phyloP scores from a whole-genome alignment of 2,888 invertebrate species.

The Eremobia ochroleuca region DNA sequence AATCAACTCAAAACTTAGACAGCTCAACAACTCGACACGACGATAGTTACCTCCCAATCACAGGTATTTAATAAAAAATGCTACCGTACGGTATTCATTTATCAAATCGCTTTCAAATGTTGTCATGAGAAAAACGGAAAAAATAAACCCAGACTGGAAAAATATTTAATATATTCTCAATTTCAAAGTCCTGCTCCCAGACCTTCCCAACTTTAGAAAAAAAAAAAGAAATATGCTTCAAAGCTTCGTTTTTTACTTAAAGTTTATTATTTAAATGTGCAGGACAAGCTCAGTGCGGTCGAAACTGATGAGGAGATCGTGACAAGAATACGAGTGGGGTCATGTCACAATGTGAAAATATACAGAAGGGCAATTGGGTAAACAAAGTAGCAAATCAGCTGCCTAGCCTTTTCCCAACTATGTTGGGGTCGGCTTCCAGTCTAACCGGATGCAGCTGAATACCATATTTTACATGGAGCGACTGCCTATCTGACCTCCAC shows the following conservation, averaged over 20 bases:
- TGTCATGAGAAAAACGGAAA: not conserved
- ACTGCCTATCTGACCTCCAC: too few relatives aligned
- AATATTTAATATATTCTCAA: conserved; percentile 1
- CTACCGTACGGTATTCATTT: too few relatives aligned
- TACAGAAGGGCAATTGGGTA: conserved; percentile 10
- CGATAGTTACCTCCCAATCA: too few relatives aligned
- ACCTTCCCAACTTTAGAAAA: conserved; percentile 27
- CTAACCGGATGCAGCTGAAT: too few relatives aligned
- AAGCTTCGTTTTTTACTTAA: conserved; percentile 48
- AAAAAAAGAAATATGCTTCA: conserved; percentile 27
- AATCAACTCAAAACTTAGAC: not conserved
- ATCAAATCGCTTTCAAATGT: not conserved
- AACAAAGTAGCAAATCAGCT: not conserved
- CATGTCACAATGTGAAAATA: conserved; percentile 7
- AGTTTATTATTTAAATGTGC: conserved; percentile 68
- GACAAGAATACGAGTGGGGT: conserved; percentile 61
- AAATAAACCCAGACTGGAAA: not conserved
- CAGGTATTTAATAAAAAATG: not conserved
- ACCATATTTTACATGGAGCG: too few relatives aligned
- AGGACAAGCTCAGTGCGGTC: conserved; percentile 64
- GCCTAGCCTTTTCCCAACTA: too few relatives aligned
- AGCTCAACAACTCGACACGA: not conserved
- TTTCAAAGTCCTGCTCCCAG: not conserved
- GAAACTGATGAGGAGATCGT: conserved; percentile 69
- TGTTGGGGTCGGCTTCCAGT: too few relatives aligned